Evolutionary conservation across 2,113 vertebrate species (phyloP).

Genomic region (Muscicapa adusta): DNA sequence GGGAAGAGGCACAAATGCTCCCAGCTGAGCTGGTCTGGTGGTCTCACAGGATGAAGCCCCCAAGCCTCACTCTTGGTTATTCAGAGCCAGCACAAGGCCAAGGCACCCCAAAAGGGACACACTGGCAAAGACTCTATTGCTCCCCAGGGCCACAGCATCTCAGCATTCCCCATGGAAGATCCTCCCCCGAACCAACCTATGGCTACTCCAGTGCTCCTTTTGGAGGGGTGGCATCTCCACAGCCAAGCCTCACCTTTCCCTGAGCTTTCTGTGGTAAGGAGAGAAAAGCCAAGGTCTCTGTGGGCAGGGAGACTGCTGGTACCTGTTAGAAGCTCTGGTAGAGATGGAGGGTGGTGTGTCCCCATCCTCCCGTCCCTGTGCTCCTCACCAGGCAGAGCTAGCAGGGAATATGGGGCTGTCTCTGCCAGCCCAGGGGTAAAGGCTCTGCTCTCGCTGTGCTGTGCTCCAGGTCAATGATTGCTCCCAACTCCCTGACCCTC

Average conservation of each 20-base stretch:
- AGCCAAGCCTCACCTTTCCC: neutral
- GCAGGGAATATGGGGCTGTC: neutral
- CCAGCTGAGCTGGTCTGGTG: neutral
- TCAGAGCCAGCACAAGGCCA: neutral
- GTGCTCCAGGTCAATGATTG: neutral
- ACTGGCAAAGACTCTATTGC: neutral
- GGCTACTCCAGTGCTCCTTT: fast-evolving
- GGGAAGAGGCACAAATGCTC: neutral
- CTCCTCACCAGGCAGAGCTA: neutral
- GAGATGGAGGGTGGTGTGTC: neutral
- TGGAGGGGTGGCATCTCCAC: neutral
- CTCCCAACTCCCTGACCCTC: neutral
- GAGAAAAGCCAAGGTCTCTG: neutral
- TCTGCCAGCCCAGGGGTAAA: neutral
- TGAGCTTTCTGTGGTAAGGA: fast-evolving
- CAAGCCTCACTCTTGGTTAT: fast-evolving
- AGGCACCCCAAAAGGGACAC: neutral
- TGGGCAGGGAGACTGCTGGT: neutral
- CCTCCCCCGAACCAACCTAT: neutral
- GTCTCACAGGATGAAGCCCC: neutral
- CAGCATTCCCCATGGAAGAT: neutral
- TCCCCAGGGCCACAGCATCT: neutral
- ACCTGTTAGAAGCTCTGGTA: neutral
- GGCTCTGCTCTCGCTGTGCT: fast-evolving
- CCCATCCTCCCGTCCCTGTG: neutral